phyloP scores from a whole-genome alignment of 2,888 invertebrate genomes.

The Keiferia lycopersicella region DNA sequence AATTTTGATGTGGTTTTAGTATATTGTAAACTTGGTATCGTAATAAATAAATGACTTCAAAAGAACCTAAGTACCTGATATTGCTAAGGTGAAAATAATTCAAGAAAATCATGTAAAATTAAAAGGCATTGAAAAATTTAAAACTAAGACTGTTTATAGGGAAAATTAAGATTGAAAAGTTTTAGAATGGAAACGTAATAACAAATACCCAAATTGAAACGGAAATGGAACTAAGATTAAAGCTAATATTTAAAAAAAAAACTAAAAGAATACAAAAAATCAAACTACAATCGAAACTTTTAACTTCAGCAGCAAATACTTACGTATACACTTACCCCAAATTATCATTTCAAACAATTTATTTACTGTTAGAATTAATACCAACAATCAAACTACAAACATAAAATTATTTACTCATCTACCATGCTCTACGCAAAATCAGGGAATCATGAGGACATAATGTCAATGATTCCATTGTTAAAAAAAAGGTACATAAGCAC shows the following conservation, averaged over 20 bases:
- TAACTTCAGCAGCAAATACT: not conserved
- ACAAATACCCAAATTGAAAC: too few relatives aligned
- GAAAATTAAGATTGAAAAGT: not conserved
- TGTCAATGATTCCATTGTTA: conserved; percentile 61
- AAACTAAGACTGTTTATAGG: not conserved
- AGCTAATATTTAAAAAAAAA: too few relatives aligned
- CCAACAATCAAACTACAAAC: not conserved
- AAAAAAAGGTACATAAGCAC: conserved; percentile 35
- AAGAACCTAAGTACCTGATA: too few relatives aligned
- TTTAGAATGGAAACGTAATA: not conserved
- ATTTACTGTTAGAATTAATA: not conserved
- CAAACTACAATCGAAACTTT: too few relatives aligned
- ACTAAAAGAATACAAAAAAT: too few relatives aligned
- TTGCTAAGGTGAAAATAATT: too few relatives aligned
- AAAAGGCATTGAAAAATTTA: not conserved
- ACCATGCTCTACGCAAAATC: not conserved
- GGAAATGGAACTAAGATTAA: too few relatives aligned
- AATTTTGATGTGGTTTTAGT: not conserved
- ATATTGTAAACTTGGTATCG: not conserved
- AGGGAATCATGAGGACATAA: conserved; percentile 74
- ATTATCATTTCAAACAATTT: not conserved
- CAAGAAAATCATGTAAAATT: not conserved
- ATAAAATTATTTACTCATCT: conserved; percentile 1
- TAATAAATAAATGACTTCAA: too few relatives aligned
- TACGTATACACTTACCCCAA: not conserved